phyloP scores from a whole-genome alignment of 2,797 vertebrate species.

The Amazona finschi region DNA sequence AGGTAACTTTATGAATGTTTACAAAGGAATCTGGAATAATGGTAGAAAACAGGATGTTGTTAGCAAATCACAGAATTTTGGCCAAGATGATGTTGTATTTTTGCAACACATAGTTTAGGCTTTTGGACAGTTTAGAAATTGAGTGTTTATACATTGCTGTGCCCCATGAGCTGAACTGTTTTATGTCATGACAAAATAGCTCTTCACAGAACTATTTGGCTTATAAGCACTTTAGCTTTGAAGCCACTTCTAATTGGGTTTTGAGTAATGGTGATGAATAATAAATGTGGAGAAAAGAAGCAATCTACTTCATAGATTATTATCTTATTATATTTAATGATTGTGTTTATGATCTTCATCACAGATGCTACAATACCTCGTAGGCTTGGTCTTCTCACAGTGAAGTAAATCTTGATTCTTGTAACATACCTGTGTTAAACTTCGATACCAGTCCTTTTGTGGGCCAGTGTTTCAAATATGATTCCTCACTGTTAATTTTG shows the following conservation, averaged over 20 bases:
- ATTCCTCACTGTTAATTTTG: background rate
- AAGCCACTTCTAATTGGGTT: background rate
- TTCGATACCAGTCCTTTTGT: background rate
- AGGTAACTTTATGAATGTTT: background rate
- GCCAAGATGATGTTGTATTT: background rate
- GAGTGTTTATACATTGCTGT: background rate
- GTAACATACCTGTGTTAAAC: accelerated
- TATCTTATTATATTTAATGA: background rate
- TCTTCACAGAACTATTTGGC: background rate
- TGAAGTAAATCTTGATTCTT: background rate
- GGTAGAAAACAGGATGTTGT: background rate
- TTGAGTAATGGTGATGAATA: background rate
- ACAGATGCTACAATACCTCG: background rate
- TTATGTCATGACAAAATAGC: background rate
- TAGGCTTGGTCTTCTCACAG: background rate
- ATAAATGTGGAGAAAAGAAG: background rate
- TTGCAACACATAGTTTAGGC: background rate
- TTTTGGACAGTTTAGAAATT: background rate
- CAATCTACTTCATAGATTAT: background rate
- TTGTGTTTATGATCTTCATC: background rate
- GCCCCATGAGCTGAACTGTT: background rate
- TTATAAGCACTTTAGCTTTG: background rate
- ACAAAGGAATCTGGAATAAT: background rate
- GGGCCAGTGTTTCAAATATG: background rate
- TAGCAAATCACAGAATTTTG: background rate